Evolutionary conservation across 2,113 vertebrate species (phyloP).

Genomic region (Silurus asotus): DNA sequence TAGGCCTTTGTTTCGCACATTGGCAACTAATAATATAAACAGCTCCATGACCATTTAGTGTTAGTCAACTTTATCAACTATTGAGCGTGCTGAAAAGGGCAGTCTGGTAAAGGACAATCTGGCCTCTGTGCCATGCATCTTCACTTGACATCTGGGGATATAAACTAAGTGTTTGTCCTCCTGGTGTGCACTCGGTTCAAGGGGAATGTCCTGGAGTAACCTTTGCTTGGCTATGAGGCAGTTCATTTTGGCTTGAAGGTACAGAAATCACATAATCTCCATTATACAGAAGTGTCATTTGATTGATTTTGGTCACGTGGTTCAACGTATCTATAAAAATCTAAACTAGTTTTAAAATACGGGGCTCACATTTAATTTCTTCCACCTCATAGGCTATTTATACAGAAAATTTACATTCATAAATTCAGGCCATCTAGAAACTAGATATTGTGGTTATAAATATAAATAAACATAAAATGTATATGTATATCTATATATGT

Average conservation of each 20-base stretch:
- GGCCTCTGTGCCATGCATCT: slow-evolving; percentile 31
- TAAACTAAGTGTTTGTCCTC: slow-evolving; percentile 24
- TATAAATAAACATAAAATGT: no score
- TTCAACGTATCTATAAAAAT: slow-evolving; percentile 32
- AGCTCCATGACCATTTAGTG: slow-evolving; percentile 29
- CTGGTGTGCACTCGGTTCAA: slow-evolving; percentile 49
- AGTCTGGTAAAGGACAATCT: slow-evolving; percentile 38
- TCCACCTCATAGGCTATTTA: not conserved
- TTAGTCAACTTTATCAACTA: slow-evolving; percentile 39
- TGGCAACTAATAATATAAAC: not conserved
- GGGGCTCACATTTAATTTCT: not conserved
- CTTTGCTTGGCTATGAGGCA: slow-evolving; percentile 51
- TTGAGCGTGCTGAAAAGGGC: slow-evolving; percentile 35
- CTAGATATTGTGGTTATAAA: no score
- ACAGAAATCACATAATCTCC: slow-evolving; percentile 63
- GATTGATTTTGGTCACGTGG: slow-evolving; percentile 65
- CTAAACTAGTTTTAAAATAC: not conserved
- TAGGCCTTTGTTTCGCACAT: slow-evolving; percentile 20
- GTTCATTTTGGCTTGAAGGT: slow-evolving; percentile 59
- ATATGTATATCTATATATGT: no score
- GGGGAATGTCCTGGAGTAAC: slow-evolving; percentile 79
- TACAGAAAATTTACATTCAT: no score
- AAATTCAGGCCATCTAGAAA: no score
- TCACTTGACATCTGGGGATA: slow-evolving; percentile 68
- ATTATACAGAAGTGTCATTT: slow-evolving; percentile 68